phyloP scores from a whole-genome alignment of 2,888 invertebrate species.

The Choristoneura rosaceana region DNA sequence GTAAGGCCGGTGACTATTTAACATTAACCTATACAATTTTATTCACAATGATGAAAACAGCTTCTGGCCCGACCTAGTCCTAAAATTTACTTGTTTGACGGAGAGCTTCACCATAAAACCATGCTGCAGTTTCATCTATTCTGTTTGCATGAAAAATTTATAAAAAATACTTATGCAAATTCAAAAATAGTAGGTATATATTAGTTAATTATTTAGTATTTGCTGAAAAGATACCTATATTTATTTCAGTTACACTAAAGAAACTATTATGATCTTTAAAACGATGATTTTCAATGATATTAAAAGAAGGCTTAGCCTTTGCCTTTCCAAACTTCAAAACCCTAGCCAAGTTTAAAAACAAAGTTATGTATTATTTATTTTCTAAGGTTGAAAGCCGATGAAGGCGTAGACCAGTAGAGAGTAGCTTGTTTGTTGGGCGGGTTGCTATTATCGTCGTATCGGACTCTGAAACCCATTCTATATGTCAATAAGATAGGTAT shows the following conservation, averaged over 20 bases:
- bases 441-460: slow-evolving; percentile 12
- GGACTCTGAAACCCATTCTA: slow-evolving; percentile 23
- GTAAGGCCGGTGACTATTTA: slow-evolving; percentile 1
- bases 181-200: too few relatives aligned
- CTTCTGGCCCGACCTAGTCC: background rate
- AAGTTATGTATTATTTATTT: background rate
- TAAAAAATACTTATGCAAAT: too few relatives aligned
- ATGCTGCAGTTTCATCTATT: too few relatives aligned
- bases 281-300: too few relatives aligned
- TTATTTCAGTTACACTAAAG: too few relatives aligned
- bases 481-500: slow-evolving; percentile 33
- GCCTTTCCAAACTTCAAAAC: background rate
- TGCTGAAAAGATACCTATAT: too few relatives aligned
- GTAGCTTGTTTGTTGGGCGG: slow-evolving; percentile 30
- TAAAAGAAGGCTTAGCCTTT: too few relatives aligned
- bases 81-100: background rate
- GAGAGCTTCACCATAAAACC: background rate
- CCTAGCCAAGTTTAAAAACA: background rate
- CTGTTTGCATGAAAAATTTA: too few relatives aligned
- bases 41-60: background rate
- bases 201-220: too few relatives aligned
- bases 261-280: too few relatives aligned
- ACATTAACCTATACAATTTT: background rate
- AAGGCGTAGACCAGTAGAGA: background rate
- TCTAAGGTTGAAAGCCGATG: slow-evolving; percentile 9